phyloP scores from a whole-genome alignment of 2,888 invertebrate genomes.

The Bellardia bayeri region DNA sequence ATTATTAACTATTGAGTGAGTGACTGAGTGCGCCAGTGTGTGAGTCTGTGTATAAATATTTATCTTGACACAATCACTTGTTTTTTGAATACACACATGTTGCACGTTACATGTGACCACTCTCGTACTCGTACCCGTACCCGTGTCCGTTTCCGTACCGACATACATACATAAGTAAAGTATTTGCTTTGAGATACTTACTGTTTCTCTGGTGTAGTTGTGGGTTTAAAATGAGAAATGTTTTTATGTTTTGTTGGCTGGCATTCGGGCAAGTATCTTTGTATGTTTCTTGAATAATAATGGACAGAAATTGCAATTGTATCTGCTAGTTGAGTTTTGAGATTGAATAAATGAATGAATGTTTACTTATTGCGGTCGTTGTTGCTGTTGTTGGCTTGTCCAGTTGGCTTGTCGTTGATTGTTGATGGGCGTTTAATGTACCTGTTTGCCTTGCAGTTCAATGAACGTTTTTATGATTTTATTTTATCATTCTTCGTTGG shows the following conservation, averaged over 20 bases:
- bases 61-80: conserved; percentile 73
- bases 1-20: neutral
- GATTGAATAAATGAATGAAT: conserved; percentile 57
- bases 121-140: no score
- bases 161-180: no score
- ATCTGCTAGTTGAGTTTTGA: conserved; percentile 16
- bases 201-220: neutral
- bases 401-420: conserved; percentile 62
- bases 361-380: conserved; percentile 23
- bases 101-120: conserved; percentile 45
- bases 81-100: conserved; percentile 54
- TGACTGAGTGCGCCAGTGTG: conserved; percentile 32
- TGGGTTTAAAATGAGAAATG: conserved; percentile 61
- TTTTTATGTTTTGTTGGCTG: conserved; percentile 28
- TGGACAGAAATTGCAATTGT: conserved; percentile 54
- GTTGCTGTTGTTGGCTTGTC: conserved; percentile 43
- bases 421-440: conserved; percentile 76
- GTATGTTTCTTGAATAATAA: conserved; percentile 44
- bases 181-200: conserved; percentile 3
- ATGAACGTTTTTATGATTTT: conserved; percentile 76
- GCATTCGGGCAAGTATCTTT: conserved; percentile 30
- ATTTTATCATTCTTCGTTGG: conserved; percentile 47
- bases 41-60: conserved; percentile 23
- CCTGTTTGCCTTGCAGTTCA: conserved; percentile 84
- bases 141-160: no score